Base-by-base conservation (phyloP, 2,113 vertebrate genomes). In the Dromas ardeola region DNA sequence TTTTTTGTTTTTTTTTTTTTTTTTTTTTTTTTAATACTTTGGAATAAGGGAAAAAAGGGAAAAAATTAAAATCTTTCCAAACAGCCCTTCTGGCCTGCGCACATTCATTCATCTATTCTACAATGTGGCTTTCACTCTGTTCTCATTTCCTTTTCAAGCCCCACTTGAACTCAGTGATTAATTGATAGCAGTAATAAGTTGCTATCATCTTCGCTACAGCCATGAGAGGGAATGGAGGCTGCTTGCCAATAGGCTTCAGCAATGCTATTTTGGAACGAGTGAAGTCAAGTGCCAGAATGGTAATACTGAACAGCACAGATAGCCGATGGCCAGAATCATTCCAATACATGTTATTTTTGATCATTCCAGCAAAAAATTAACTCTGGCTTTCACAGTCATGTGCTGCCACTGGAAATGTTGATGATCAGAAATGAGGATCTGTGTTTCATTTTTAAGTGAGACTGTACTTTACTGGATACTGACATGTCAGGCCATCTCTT, bases 71-170 rank as follows among this genome's bases (percentile, higher is more conserved):
- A 20, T 45, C 10, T 74, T 94, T 69, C 36, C 29, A n/a, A 80
- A 70, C 18, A 83, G 23, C 52, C 47, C 20, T 83, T 93, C 69
- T 84, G 67, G 58, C 25, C 49, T 49, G 8, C 38, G 15, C 27
- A 53, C 5, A 27, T 63, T 77, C 40, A 77, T 76, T 88, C 76
- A 92, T 78, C 63, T 71, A n/a, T 74, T 95, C 65, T 49, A 50
- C 52, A 82, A 50, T 34, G 52, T 21, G 38, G 11, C 23, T 84
- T 91, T 93, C 59, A 59, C 13, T 19, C 18, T 74, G 71, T 66
- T 95, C 83, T 94, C 72, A 69, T 81, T 94, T 96, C 76, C 80
- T 91, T n/a, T 92, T 81, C 67, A 77, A 80, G n/a, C n/a, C 29
- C 27, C 40, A 21, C 45, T 83, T 92, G 82, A 86, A 66, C 45